phyloP scores from a whole-genome alignment of 2,888 invertebrate genomes.

The Drosophila setosimentum region DNA sequence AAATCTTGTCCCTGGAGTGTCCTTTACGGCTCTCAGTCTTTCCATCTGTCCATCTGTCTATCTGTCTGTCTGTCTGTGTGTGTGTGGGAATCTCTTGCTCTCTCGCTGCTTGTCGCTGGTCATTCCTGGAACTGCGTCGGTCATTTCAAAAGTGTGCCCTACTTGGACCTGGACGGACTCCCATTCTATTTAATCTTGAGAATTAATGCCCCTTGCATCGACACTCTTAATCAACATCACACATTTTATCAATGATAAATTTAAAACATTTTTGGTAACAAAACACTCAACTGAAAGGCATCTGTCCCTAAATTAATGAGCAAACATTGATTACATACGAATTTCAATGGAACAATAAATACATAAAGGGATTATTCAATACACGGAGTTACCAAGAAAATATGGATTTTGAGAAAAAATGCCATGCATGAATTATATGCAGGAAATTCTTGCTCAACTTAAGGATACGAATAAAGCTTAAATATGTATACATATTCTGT shows the following conservation, averaged over 20 bases:
- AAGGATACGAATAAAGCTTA: background rate
- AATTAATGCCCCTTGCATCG: conserved; percentile 57
- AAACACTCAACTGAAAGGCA: conserved; percentile 10
- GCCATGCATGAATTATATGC: background rate
- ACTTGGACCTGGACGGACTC: conserved; percentile 23
- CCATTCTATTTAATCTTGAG: conserved; percentile 47
- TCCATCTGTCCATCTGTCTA: background rate
- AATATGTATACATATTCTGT: background rate
- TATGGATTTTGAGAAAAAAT: background rate
- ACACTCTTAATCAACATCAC: conserved; percentile 64
- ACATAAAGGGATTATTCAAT: background rate
- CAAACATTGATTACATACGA: conserved; percentile 21
- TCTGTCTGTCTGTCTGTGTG: conserved; percentile 5
- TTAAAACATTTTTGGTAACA: conserved; percentile 20
- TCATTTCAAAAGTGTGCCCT: conserved; percentile 71
- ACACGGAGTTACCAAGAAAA: background rate
- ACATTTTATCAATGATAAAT: conserved; percentile 61
- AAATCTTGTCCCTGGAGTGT: conserved; percentile 39
- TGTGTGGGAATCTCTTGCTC: conserved; percentile 70
- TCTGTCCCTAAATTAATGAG: conserved; percentile 43
- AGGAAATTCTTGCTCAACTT: background rate
- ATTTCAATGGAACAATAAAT: conserved; percentile 15
- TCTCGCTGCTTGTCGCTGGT: conserved; percentile 20
- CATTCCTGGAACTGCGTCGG: conserved; percentile 76
- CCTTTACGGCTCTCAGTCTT: conserved; percentile 37